Percentiles rank a stretch among this genome's conserved stretches.
phyloP scores from a whole-genome alignment of 2,113 vertebrate species.

The Oceanodroma tethys region DNA sequence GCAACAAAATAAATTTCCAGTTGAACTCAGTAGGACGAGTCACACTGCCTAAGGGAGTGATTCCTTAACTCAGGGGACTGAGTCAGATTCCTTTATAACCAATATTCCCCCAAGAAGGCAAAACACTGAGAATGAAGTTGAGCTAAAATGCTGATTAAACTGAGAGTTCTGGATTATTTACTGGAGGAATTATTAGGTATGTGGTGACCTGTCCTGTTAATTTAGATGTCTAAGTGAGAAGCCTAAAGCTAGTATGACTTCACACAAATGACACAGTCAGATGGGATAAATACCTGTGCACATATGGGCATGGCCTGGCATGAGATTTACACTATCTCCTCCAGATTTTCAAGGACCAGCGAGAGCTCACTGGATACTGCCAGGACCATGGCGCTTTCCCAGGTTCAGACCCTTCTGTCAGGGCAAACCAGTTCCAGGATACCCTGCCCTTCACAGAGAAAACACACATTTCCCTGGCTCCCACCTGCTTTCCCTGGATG shows the following conservation, averaged over 20 bases:
- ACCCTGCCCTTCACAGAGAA: neutral
- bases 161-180: neutral
- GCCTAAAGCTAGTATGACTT: neutral
- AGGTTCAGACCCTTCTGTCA: neutral
- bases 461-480: neutral
- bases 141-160: neutral
- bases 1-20: slow-evolving; percentile 7
- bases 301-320: neutral
- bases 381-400: neutral
- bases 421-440: neutral
- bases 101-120: neutral
- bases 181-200: neutral
- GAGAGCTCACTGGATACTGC: neutral
- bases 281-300: neutral
- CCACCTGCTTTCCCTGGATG: neutral
- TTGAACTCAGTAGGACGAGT: neutral
- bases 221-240: neutral
- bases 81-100: slow-evolving; percentile 10
- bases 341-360: neutral
- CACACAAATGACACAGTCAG: neutral
- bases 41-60: neutral
- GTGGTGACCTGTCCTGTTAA: neutral
- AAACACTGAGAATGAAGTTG: neutral
- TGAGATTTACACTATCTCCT: neutral
- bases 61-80: slow-evolving; percentile 3